Base-by-base conservation (phyloP, 2,113 vertebrate species). In the Progne subis region DNA sequence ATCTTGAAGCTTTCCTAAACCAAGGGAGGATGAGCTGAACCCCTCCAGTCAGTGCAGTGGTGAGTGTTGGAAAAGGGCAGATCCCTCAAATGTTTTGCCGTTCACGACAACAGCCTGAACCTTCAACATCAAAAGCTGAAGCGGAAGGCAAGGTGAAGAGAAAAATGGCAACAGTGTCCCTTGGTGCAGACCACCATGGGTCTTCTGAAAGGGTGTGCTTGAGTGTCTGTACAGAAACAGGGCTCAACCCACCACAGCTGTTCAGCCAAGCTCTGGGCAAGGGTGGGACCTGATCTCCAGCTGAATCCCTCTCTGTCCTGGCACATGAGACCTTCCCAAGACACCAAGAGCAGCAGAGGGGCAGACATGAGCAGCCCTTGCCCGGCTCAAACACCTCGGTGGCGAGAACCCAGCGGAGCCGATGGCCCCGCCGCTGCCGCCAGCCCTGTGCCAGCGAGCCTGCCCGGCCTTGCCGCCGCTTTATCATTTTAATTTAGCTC, bases 401-500 rank as follows among this genome's bases (percentile, higher is more conserved):
- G 0, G 12, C 0, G 0, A 90, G 67, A 57, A 34, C 25, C n/a
- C 55, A 57, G 25, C 5, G 0, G 2, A 72, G 50, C 37, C 0
- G 0, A 59, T 18, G 2, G 3, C 70, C 46, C 44, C 0, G 0
- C 25, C 1, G 2, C 94, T 31, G 56, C 86, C 0, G 2, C 85
- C 85, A 69, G 90, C 71, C 9, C 5, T 4, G 6, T 95, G 95
- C 95, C 96, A 96, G 44, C 1, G 3, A 95, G 57, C 96, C 87
- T 97, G 97, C 94, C 96, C 4, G 0, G 97, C 95, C 97, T 94
- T 97, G 97, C 92, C 67, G 76, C 34, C 0, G 3, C 71, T 93
- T 81, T 83, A 91, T 93, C 44, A 25, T 80, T 88, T 84, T 95
- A 96, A 97, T 96, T 97, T 93, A 93, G 86, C 85, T 94, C 92